Base-by-base conservation (phyloP, 2,797 vertebrate genomes). In the Dicrostonyx torquatus region DNA sequence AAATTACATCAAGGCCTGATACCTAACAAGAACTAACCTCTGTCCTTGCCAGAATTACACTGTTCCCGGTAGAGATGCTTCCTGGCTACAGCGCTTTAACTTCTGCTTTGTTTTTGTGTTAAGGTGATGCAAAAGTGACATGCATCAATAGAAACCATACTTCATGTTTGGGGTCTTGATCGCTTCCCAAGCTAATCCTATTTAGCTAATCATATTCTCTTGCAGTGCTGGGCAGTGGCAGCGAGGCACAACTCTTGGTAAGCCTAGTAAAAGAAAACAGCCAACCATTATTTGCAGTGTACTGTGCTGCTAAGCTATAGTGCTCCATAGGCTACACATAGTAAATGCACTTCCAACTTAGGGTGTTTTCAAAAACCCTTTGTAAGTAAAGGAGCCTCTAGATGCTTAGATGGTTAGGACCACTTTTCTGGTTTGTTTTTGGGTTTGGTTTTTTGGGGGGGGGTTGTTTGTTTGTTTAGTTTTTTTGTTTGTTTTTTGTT, bases 1-100 rank as follows among this genome's bases (percentile, higher is more conserved):
- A 85, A 94, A 78, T 93, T 55, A 66, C 48, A 55, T 40, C 73
- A 94, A 91, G 17, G 12, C 48, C 45, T 93, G 76, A 84, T 91
- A 55, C 18, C 75, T 89, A 72, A 14, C 82, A 90, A 83, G 68
- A 72, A 66, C n/a, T 88, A 90, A 34, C 50, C 89, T 91, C 77
- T 43, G 6, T 91, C 31, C 79, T 94, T 92, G 13, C 90, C 64
- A 93, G 43, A 92, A 86, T 86, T 90, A 70, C 40, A 31, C 58
- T 73, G 17, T 95, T 91, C 60, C n/a, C 34, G 76, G 13, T 48
- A 73, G 34, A 87, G 15, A 48, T 72, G 55, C 22, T 82, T 68
- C 66, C 53, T 72, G 34, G 78, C 45, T 40, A 50, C 2, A 50
- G 2, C 37, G 18, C 22, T 80, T 62, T 66, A 31, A 29, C 24